Base-by-base conservation (phyloP, 92 coral and sea anemone genomes). In the Parazoanthus swiftii region DNA sequence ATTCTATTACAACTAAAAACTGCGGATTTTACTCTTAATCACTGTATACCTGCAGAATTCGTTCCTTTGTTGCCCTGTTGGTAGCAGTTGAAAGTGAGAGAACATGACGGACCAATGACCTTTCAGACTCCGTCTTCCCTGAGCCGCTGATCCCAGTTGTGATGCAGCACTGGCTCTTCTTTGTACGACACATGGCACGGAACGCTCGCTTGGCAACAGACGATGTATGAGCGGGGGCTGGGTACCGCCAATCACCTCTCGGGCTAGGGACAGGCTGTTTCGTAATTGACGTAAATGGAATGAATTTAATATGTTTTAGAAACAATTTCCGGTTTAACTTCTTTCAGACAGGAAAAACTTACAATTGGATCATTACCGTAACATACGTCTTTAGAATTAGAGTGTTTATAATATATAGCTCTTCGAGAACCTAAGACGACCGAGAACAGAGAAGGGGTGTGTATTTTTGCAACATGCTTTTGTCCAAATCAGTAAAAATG, bases 91-190 rank as follows among this genome's bases (percentile, higher is more conserved):
- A 86, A 39, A 87, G 81, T 80, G 88, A 58, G 77, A 85, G 29
- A 86, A 90, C 58, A 58, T 86, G 65, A 66, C 88, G 33, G 84
- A 89, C 6, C 88, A 90, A 73, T 38, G 74, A 36, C 39, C 89
- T 94, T n/a, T 92, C 50, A 10, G 88, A 76, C 51, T 93, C 95
- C 18, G 98, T 94, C 79, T 94, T 94, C 5, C 98, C 98, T 35
- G 98, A 85, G 18, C 96, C 95, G 85, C 98, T 88, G 85, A 91
- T 92, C 18, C 98, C 98, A n/a, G 90, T 91, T 46, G 94, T 59
- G 58, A 94, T 85, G 71, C 93, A 89, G 59, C 95, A 89, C 85
- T 94, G 98, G 87, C 86, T 91, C 81, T 80, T 88, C 50, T 74
- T 50, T 7, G 92, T 86, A 43, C 76, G 89, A 33, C 75, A 51